Conservation (phyloP, 2,888 invertebrate genomes). For the Tenthredo mesomela region DNA sequence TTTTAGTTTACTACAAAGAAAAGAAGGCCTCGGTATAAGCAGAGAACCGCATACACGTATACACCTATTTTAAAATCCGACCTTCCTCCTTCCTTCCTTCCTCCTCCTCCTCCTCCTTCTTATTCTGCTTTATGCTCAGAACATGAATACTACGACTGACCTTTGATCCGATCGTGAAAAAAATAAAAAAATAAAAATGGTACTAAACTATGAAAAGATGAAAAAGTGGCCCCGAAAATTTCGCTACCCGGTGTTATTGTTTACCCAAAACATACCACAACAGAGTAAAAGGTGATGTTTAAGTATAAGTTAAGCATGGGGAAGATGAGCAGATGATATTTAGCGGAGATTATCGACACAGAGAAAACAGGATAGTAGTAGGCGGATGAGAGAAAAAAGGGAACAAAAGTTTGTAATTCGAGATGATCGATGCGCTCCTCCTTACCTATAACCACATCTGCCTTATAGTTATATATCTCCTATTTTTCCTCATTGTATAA, state of each 20-base stretch:
- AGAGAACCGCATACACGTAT: neutral
- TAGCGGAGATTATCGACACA: slow-evolving; percentile 34
- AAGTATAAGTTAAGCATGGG: neutral
- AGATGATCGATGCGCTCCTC: slow-evolving; percentile 47
- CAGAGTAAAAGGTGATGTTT: neutral
- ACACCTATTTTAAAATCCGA: neutral
- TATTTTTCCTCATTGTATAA: slow-evolving; percentile 55
- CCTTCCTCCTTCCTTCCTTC: neutral
- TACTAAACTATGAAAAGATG: too few relatives aligned
- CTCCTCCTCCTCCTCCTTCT: neutral
- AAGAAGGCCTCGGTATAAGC: neutral
- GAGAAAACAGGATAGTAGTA: neutral
- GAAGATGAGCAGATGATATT: slow-evolving; percentile 48
- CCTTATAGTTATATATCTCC: neutral
- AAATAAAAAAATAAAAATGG: neutral
- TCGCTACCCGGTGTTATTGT: neutral
- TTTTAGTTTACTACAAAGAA: neutral
- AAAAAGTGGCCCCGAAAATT: neutral
- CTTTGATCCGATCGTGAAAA: neutral
- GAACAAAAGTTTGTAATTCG: slow-evolving; percentile 45
- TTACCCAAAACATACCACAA: slow-evolving; percentile 34
- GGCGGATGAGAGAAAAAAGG: neutral
- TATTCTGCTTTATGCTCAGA: neutral
- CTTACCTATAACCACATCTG: neutral
- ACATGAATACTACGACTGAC: neutral